A percentile compares a stretch with the other conserved stretches of the same genome.
Conservation (phyloP, 2,113 vertebrate genomes). For the Eubucco bourcierii region DNA sequence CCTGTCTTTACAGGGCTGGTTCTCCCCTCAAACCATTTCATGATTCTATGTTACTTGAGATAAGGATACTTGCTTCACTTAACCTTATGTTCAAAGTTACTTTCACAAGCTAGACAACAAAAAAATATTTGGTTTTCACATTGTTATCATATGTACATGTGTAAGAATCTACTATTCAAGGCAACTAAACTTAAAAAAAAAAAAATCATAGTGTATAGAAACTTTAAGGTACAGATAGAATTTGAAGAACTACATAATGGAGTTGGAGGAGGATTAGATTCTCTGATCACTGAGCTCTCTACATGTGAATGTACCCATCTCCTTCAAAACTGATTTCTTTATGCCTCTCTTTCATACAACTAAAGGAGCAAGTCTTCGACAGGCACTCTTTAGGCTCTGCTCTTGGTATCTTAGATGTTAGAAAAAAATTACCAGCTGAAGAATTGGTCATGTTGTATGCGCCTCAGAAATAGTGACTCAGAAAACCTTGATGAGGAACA, state of each 20-base stretch:
- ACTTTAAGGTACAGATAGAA: neutral
- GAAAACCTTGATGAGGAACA: neutral
- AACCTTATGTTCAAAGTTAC: neutral
- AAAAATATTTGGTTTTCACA: too few species aligned
- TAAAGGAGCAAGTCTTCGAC: neutral
- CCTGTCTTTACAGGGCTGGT: neutral
- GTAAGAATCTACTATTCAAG: neutral
- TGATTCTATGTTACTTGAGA: neutral
- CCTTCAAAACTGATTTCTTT: neutral
- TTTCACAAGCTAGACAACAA: neutral
- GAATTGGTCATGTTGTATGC: neutral
- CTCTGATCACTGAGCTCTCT: neutral
- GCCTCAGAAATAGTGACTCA: neutral
- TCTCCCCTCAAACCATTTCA: neutral
- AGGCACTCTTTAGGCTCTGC: neutral
- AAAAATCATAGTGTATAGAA: neutral
- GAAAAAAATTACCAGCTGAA: neutral
- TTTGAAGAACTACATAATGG: neutral
- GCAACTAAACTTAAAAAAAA: neutral
- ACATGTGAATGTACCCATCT: accelerated
- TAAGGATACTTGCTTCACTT: neutral
- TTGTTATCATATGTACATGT: too few species aligned
- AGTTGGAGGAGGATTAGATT: neutral
- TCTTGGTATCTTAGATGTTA: neutral
- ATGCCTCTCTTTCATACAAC: neutral